Evolutionary conservation across 2,113 vertebrate species (phyloP), one percentile per base, ranked within the genome.

Genomic region (Apteryx mantelli): DNA sequence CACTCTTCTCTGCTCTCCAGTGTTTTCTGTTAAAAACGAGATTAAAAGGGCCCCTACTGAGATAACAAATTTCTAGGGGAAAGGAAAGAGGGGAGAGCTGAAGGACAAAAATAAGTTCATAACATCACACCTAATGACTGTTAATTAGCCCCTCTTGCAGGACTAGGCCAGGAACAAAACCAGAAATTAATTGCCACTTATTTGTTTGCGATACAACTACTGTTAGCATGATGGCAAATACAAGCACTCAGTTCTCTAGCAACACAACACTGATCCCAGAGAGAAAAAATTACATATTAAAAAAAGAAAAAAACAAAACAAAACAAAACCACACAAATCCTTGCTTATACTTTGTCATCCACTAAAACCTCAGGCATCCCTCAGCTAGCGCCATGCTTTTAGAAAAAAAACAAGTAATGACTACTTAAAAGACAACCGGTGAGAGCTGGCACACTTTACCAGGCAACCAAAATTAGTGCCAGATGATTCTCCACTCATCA

Each of bases 81-180:
- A 80, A 18, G 4, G 55, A 12, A 80, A 24, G 3, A 13, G 50
- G 26, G 87, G 14, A 21, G 14, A 83, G 7, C 4, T 63, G 66
- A 95, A 92, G 92, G 82, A 11, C 91, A 89, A 91, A 91, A 22
- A 36, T 34, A 82, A 65, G 53, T 65, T 91, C 40, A 12, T 9
- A 19, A 25, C 26, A 10, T 74, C 87, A 82, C 48, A 68, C 52
- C n/a, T 19, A 91, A 93, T 19, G 38, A 60, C 77, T 32, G 2
- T 64, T 68, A 86, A 30, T 90, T 81, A 88, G n/a, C 66, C 13
- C 36, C 40, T 77, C 71, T 52, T 48, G 9, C 38, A 93, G 13
- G 12, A 91, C 79, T 50, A 75, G 15, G 34, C 22, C 71, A 83
- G n/a, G 34, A 82, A 64, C 24, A 93, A 91, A 84, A 58, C 55